Evolutionary conservation across 1,140 invertebrate genomes (phyloP), one percentile per base, ranked within the genome.

Genomic region (Drosophila littoralis): DNA sequence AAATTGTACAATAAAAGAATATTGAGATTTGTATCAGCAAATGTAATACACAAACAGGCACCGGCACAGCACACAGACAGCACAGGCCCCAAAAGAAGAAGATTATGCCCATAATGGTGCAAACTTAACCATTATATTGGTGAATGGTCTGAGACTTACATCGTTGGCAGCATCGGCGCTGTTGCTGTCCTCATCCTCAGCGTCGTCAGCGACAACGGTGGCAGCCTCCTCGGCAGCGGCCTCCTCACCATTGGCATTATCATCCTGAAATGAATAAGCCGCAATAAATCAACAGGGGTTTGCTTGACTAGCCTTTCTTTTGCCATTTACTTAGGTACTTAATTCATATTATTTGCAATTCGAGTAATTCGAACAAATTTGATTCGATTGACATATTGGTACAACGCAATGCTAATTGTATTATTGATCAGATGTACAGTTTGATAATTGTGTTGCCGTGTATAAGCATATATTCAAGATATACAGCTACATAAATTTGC

Each of bases 181-280:
- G 15, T 75, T 89, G 52, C 84, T 89, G 46, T 88, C 84, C 35
- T 88, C 83, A 15, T 76, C 75, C 13, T 66, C 79, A 15, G 8
- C 15, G 32, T 5, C 15, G 2, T 33, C 4, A 15, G 33, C 43
- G 46, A n/a, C 42, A 28, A 43, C 55, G 22, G 33, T 15, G 15
- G 33, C 10, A 43, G 42, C n/a, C 9, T 48, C 38, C 10, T 36
- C 15, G 17, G 48, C 6, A 15, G 35, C 42, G 13, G 70, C 45
- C 8, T 61, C 61, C 42, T 68, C 76, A 35, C 33, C 66, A 52
- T 59, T 68, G 15, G 76, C 79, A 70, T 74, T 83, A 66, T 88
- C 73, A 54, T 88, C 84, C 84, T 88, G 80, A 33, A 88, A 89
- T 50, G 60, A 83, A 57, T 51, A 82, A 78, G 78, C 81, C 82